These are phyloP conservation scores for Tonatia bakeri DNA, from an alignment of 2,113 vertebrate genomes.

Conservation along the genomic window DNA sequence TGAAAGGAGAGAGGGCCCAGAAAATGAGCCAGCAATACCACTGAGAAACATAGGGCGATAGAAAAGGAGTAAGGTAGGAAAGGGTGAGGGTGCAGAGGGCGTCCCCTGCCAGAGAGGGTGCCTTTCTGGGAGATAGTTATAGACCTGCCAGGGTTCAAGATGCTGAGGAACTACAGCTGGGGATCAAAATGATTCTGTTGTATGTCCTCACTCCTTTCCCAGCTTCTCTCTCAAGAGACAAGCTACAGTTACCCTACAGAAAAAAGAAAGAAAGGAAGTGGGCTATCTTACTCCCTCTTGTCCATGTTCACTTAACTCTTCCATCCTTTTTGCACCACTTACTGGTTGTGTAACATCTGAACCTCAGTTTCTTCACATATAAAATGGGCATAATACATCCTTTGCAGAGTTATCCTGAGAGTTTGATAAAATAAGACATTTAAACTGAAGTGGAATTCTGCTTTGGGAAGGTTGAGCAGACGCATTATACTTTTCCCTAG, in stretches of 20 bases:
- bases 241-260: neutral
- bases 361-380: neutral
- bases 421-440: neutral
- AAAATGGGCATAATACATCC: neutral
- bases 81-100: rapidly evolving
- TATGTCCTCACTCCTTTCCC: neutral
- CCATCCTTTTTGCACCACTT: neutral
- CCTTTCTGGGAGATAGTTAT: neutral
- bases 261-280: neutral
- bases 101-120: neutral
- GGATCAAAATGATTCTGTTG: neutral
- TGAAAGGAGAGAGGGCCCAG: neutral
- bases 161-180: neutral
- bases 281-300: neutral
- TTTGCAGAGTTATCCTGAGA: neutral
- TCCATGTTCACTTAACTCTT: neutral
- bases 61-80: no score
- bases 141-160: no score
- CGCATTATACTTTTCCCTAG: neutral
- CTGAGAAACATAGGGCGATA: neutral
- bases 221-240: neutral
- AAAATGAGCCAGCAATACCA: neutral
- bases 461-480: neutral
- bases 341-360: neutral
- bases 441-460: neutral